A percentile compares a stretch with the other conserved stretches of the same genome.
phyloP scores from a whole-genome alignment of 2,113 vertebrate genomes.

The Cervus canadensis region DNA sequence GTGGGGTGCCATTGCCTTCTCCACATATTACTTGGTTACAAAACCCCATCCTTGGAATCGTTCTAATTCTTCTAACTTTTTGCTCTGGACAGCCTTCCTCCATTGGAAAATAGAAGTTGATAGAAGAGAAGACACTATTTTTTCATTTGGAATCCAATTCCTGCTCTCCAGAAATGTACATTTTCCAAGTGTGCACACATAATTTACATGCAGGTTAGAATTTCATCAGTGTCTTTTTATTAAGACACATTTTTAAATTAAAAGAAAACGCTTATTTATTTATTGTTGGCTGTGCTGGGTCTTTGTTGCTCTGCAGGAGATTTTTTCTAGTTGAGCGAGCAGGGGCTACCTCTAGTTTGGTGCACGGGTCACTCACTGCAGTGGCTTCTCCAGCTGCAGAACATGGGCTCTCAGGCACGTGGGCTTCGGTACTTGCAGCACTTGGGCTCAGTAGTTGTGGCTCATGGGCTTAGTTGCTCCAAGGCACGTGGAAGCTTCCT shows the following conservation, averaged over 20 bases:
- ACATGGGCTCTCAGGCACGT: background rate
- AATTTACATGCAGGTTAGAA: background rate
- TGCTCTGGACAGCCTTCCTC: background rate
- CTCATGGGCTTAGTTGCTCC: background rate
- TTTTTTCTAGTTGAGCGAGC: accelerated
- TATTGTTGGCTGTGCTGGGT: background rate
- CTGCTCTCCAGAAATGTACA: background rate
- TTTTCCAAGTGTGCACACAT: background rate
- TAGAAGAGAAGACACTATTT: background rate
- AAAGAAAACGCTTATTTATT: background rate
- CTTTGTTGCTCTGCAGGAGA: background rate
- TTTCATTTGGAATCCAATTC: background rate
- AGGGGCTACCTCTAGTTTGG: background rate
- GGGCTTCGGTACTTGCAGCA: background rate
- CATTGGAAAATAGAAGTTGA: background rate
- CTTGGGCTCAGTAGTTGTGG: background rate
- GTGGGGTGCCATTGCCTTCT: too few species aligned
- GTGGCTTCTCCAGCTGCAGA: background rate
- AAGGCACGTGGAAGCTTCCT: background rate
- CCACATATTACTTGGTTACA: background rate
- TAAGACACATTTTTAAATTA: background rate
- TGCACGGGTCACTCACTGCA: background rate
- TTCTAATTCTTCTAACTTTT: background rate
- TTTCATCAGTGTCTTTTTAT: background rate
- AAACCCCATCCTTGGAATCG: background rate